phyloP scores from a whole-genome alignment of 2,113 vertebrate genomes.

The Toxostoma redivivum region DNA sequence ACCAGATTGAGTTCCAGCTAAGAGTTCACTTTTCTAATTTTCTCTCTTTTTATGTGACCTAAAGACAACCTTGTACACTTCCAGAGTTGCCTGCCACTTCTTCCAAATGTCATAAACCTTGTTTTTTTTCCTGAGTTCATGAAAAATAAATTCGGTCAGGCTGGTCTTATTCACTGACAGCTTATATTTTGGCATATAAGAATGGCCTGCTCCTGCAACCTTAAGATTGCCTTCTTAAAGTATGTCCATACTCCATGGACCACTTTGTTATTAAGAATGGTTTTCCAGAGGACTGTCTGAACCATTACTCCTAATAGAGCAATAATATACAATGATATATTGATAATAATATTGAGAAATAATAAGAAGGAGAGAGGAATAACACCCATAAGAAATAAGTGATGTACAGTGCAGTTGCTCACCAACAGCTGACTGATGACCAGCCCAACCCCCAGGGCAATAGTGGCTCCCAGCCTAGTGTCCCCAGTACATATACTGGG shows the following conservation, averaged over 20 bases:
- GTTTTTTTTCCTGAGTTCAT: not conserved
- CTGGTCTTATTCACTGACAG: not conserved
- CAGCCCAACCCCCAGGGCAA: not conserved
- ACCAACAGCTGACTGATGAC: too few relatives aligned
- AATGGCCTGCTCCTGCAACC: not conserved
- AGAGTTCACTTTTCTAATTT: not conserved
- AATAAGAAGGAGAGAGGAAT: not conserved
- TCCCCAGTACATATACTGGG: rapidly evolving
- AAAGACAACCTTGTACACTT: not conserved
- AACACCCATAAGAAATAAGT: not conserved
- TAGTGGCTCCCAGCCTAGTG: not conserved
- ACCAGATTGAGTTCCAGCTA: not conserved
- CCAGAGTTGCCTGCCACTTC: not conserved
- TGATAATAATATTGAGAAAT: not conserved
- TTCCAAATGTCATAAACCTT: not conserved
- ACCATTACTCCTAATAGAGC: not conserved
- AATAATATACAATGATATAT: not conserved
- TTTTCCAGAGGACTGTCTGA: not conserved
- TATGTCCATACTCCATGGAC: not conserved
- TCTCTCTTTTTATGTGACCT: not conserved
- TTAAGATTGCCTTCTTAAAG: too few relatives aligned
- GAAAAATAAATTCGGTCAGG: not conserved
- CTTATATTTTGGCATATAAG: not conserved
- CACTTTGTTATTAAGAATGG: not conserved
- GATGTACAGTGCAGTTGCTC: not conserved